Base-by-base conservation (phyloP, 2,888 invertebrate species). In the Lumbricus terrestris region DNA sequence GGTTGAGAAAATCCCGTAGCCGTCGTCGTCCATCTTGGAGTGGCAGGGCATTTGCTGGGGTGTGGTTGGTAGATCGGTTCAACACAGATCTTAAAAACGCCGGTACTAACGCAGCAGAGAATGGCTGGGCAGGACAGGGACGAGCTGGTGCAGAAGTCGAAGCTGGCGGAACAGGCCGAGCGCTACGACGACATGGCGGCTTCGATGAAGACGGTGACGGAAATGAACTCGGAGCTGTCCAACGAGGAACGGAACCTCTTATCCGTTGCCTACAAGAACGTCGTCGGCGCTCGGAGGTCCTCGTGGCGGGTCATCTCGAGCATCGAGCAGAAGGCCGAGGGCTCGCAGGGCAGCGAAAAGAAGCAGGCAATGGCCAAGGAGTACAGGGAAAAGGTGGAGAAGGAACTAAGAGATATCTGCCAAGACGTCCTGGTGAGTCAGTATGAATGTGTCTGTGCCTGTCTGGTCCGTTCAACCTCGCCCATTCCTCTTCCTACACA, bases 331-430 rank as follows among this genome's bases (percentile, higher is more conserved):
- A 99, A 99, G 96, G 98, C 98, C 96, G 98, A 98, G 92, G 94
- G 93, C 15, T 5, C 85, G 85, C 85, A 34, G 35, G 85, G 85
- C 34, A 92, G 90, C 83, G 92, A 92, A 85, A 92, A 91, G 88
- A 99, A 99, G 97, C 98, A 98, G 96, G 98, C 98, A 96, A 98
- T 99, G 98, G 99, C 99, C 95, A 98, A 98, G 96, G 98, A 99
- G 96, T 99, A 99, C 97, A 97, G 99, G 96, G 98, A 98, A 96
- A 99, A 99, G 96, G 98, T 99, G 95, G 99, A 99, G 96, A 98
- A 98, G 96, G 99, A 99, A 96, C 97, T 99, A 95, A 97, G 98
- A 96, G 98, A 98, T 96, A 99, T 99, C 96, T 99, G 99, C 96
- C 97, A 98, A 96, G 99, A 99, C 96, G 99, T 99, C 95, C 96